A percentile compares a stretch with the other conserved stretches of the same genome.
These are phyloP conservation scores for Craseonycteris thonglongyai DNA, from an alignment of 2,113 vertebrate genomes.

Conservation along the genomic window DNA sequence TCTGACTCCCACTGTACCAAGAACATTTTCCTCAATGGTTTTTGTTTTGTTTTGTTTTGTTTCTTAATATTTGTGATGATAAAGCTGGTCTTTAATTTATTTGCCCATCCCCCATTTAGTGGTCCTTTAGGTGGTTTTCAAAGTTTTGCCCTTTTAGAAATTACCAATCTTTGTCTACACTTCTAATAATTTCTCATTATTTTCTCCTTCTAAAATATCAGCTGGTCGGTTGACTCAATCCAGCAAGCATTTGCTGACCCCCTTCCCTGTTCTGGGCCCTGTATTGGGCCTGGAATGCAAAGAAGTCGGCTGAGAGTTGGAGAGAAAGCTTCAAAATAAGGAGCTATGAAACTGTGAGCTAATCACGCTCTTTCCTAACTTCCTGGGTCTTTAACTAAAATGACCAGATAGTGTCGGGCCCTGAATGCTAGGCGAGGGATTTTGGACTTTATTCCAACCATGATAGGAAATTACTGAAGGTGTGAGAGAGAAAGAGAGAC, in stretches of 20 bases:
- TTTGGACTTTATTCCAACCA: not conserved
- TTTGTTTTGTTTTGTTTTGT: no score
- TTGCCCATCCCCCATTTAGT: not conserved
- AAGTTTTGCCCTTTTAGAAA: not conserved
- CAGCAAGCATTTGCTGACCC: not conserved
- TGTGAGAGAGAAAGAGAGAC: not conserved
- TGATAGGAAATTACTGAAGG: not conserved
- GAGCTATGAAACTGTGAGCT: not conserved
- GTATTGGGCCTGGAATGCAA: not conserved
- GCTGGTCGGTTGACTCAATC: not conserved
- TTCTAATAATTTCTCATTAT: not conserved
- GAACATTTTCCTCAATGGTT: not conserved
- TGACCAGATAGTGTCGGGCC: not conserved
- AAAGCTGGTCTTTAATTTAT: not conserved
- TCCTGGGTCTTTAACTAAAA: not conserved
- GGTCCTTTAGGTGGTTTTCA: not conserved
- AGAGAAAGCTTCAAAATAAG: not conserved
- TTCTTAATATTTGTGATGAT: no score
- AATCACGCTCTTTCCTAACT: not conserved
- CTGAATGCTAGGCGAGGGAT: not conserved
- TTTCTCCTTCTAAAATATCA: not conserved
- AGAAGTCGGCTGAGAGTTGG: not conserved
- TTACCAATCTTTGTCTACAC: not conserved
- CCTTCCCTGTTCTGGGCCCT: not conserved
- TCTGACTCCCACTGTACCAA: not conserved